Base-by-base conservation (phyloP, 2,797 vertebrate species). In the Lophius americanus region DNA sequence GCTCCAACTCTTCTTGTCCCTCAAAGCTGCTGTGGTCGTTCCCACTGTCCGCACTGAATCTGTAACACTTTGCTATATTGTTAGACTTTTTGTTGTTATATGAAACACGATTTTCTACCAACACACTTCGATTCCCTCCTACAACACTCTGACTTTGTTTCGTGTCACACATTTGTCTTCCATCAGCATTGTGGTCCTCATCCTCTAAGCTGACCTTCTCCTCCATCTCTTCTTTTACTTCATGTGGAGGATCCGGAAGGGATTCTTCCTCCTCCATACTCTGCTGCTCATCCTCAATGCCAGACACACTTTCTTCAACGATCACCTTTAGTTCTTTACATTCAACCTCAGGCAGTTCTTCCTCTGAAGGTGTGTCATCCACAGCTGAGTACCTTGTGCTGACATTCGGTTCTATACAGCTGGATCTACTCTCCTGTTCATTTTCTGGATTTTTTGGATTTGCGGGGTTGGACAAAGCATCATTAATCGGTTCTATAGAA, bases 21-120 rank as follows among this genome's bases (percentile, higher is more conserved):
- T 82, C 85, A 74, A 60, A 83, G 68, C 75, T 81, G 56, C 65
- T 82, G 76, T 87, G 85, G 12, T 90, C 73, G 1, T 89, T 89
- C 14, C 87, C 81, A n/a, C 85, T 88, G 10, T 85, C 76, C 44
- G 50, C 36, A 53, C 68, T 63, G 35, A 67, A 81, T 51, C 43
- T 46, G 12, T 41, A 50, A 46, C 2, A 3, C 50, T 79, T 69
- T 53, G n/a, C 32, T 58, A 72, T 64, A 58, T 41, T 48, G 14
- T 74, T 39, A 42, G 62, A 39, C 3, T 61, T 69, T 11, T 78
- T 71, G 48, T 43, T 60, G 2, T 0, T 36, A 10, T 37, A 42
- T 44, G 23, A 63, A 53, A 70, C 55, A 10, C 63, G 75, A n/a
- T 56, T 46, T 70, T 73, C 58, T 66, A 47, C 68, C 23, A 64